These are phyloP conservation scores for Arctia plantaginis DNA, from an alignment of 2,888 invertebrate genomes.

Conservation along the genomic window DNA sequence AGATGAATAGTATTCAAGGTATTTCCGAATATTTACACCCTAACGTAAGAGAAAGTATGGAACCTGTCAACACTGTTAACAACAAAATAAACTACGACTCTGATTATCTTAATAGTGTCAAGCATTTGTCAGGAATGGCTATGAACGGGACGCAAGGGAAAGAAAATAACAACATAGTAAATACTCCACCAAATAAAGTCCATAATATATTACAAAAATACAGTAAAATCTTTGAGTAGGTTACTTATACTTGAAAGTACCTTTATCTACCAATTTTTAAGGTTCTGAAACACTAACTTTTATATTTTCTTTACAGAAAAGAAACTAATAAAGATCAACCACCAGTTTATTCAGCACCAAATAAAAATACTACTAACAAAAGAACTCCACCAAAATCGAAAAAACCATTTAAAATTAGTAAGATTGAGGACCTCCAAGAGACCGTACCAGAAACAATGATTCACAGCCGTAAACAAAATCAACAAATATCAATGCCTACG, in stretches of 20 bases:
- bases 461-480: slow-evolving; percentile 25
- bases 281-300: background rate
- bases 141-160: background rate
- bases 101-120: background rate
- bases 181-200: slow-evolving; percentile 41
- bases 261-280: background rate
- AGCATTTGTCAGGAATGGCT: background rate
- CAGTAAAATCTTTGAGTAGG: slow-evolving; percentile 62
- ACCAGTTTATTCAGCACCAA: slow-evolving; percentile 18
- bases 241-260: slow-evolving; percentile 7
- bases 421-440: slow-evolving; percentile 63
- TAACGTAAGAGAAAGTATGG: background rate
- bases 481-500: background rate
- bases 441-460: slow-evolving; percentile 55
- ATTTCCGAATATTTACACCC: background rate
- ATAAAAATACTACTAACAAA: slow-evolving; percentile 19
- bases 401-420: slow-evolving; percentile 72
- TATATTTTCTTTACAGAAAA: slow-evolving; percentile 43
- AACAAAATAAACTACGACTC: background rate
- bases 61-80: background rate
- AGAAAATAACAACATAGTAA: background rate
- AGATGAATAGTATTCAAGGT: background rate
- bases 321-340: slow-evolving; percentile 22
- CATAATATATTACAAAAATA: slow-evolving; percentile 70
- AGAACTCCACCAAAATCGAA: slow-evolving; percentile 47